Percentiles rank a stretch among this genome's conserved stretches.
Evolutionary conservation across 1,140 invertebrate species (phyloP).

Genomic region (Ridgeia piscesae): DNA sequence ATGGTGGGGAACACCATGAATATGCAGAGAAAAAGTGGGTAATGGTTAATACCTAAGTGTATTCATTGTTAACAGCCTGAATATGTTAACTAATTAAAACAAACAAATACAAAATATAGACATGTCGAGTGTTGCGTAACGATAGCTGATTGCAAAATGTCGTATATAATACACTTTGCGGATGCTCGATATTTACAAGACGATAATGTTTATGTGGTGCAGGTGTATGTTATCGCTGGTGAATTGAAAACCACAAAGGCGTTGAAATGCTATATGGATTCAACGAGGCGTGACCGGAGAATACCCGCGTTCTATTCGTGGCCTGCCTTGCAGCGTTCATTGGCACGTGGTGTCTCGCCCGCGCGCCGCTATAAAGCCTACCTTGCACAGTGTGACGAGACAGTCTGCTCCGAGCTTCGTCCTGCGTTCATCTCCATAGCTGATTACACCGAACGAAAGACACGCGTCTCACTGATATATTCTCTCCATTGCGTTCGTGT

Average conservation of each 20-base stretch:
- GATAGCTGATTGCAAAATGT: no score
- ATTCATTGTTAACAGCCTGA: no score
- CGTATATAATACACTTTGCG: no score
- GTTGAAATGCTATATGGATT: neutral
- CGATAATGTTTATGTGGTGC: neutral
- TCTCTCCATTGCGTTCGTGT: neutral
- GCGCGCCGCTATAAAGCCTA: neutral
- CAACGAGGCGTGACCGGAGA: neutral
- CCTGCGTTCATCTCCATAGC: neutral
- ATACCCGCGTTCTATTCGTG: neutral
- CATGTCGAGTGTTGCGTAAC: no score
- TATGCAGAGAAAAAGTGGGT: no score
- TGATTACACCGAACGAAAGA: neutral
- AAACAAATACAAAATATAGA: no score
- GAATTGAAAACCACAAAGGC: no score
- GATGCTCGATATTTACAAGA: no score
- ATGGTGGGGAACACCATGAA: no score
- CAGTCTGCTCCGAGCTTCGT: neutral
- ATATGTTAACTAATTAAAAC: no score
- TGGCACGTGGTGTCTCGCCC: neutral
- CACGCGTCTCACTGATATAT: neutral
- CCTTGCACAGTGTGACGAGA: neutral
- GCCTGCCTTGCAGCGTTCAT: neutral
- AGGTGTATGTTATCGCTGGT: neutral
- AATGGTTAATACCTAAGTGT: no score